phyloP scores from a whole-genome alignment of 2,797 vertebrate genomes.

The Kryptolebias ocellatus region DNA sequence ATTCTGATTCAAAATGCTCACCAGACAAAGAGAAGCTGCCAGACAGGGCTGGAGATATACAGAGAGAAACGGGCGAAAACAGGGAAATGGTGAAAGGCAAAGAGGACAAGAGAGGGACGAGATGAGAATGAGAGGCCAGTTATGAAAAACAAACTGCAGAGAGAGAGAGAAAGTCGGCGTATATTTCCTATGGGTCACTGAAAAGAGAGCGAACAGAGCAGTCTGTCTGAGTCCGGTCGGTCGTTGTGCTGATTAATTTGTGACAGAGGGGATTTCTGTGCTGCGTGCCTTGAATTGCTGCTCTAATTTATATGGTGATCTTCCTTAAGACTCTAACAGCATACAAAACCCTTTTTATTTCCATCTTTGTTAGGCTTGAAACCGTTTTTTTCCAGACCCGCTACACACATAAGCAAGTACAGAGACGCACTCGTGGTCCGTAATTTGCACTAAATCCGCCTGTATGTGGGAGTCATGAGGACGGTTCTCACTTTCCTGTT shows the following conservation, averaged over 20 bases:
- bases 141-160: slow-evolving; percentile 40
- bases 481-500: slow-evolving; percentile 12
- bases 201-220: slow-evolving; percentile 33
- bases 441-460: not conserved
- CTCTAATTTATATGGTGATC: slow-evolving; percentile 82
- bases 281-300: slow-evolving; percentile 70
- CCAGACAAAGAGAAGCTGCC: slow-evolving; percentile 32
- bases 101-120: slow-evolving; percentile 45
- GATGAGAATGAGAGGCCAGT: slow-evolving; percentile 49
- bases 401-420: slow-evolving; percentile 32
- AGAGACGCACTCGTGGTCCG: slow-evolving; percentile 17
- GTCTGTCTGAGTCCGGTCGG: slow-evolving; percentile 61
- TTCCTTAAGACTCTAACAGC: slow-evolving; percentile 71
- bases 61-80: slow-evolving; percentile 11
- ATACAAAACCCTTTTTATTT: slow-evolving; percentile 67
- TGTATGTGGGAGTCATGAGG: slow-evolving; percentile 4
- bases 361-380: slow-evolving; percentile 50
- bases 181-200: slow-evolving; percentile 61
- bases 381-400: slow-evolving; percentile 42
- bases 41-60: slow-evolving; percentile 12
- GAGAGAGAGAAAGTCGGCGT: slow-evolving; percentile 32
- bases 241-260: slow-evolving; percentile 76
- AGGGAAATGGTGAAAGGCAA: slow-evolving; percentile 45
- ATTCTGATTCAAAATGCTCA: slow-evolving; percentile 72
- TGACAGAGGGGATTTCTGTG: slow-evolving; percentile 76